Evolutionary conservation across 2,113 vertebrate species (phyloP).

Genomic region (Copsychus sechellarum): DNA sequence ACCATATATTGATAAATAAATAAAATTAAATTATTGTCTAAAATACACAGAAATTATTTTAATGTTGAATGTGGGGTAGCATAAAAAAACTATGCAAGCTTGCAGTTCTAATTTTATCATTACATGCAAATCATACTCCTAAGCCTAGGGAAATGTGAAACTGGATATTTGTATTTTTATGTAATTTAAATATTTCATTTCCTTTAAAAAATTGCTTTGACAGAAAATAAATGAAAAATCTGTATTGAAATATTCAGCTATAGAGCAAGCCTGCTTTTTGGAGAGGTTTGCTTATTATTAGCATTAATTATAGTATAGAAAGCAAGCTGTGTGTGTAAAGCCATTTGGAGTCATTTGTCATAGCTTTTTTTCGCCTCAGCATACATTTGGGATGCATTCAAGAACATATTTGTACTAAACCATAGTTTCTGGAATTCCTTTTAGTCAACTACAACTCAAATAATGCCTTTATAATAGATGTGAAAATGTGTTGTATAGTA

Average conservation of each 20-base stretch:
- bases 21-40: neutral
- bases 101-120: neutral
- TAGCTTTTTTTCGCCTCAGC: neutral
- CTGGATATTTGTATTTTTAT: neutral
- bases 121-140: neutral
- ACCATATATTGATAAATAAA: neutral
- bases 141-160: neutral
- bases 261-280: neutral
- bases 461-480: neutral
- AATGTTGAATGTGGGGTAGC: neutral
- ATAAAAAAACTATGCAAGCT: neutral
- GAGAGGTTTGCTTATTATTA: neutral
- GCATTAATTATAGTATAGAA: neutral
- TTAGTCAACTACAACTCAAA: neutral
- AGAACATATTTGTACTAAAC: neutral
- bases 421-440: neutral
- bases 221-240: neutral
- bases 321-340: neutral
- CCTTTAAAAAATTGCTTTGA: neutral
- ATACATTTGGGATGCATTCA: neutral
- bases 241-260: neutral
- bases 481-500: neutral
- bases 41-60: conserved; percentile 1
- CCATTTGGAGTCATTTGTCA: neutral
- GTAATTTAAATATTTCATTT: neutral